Percentiles rank a stretch among this genome's conserved stretches.
Evolutionary conservation across 2,888 invertebrate species (phyloP).

Genomic region (Nephrotoma flavescens): DNA sequence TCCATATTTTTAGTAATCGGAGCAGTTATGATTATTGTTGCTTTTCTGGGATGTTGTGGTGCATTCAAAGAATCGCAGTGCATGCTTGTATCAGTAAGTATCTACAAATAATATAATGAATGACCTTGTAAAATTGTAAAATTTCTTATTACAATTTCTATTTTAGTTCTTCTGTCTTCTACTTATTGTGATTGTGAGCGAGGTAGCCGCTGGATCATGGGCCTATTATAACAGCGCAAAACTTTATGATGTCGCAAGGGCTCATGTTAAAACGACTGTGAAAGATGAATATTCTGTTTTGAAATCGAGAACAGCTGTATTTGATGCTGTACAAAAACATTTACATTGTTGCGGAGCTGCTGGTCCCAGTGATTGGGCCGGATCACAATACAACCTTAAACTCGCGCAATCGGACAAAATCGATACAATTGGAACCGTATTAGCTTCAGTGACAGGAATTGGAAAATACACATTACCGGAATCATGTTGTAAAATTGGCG

Average conservation of each 20-base stretch:
- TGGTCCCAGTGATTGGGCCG: conserved; percentile 55
- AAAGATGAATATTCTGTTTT: conserved; percentile 44
- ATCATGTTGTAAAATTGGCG: conserved; percentile 38
- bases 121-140: neutral
- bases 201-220: conserved; percentile 66
- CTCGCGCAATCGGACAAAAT: conserved; percentile 17
- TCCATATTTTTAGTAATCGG: conserved; percentile 61
- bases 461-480: conserved; percentile 42
- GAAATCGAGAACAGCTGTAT: conserved; percentile 40
- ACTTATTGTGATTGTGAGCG: conserved; percentile 59
- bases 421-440: neutral
- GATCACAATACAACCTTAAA: conserved; percentile 40
- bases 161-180: conserved; percentile 63
- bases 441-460: conserved; percentile 17
- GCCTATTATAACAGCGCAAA: conserved; percentile 54
- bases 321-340: conserved; percentile 50
- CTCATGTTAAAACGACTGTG: conserved; percentile 46
- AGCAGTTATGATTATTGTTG: conserved; percentile 53
- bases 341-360: conserved; percentile 66
- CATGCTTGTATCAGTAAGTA: conserved; percentile 56
- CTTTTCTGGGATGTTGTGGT: conserved; percentile 73
- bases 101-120: neutral
- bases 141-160: neutral
- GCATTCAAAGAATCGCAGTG: conserved; percentile 64
- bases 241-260: conserved; percentile 46